phyloP scores from a whole-genome alignment of 2,113 vertebrate genomes.

The Dromiciops gliroides region DNA sequence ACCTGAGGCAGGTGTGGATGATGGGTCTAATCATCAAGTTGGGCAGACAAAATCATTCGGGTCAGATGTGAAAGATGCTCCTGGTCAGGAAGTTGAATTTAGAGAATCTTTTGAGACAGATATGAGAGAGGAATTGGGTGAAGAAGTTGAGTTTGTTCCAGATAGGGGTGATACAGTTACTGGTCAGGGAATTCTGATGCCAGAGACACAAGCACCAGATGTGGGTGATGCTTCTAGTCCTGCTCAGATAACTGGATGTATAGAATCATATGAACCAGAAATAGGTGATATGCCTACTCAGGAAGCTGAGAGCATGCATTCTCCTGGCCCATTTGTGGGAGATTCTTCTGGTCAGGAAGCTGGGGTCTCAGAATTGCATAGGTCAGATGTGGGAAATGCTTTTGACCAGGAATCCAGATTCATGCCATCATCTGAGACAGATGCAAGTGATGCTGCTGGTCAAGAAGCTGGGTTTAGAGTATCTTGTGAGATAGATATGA shows the following conservation, averaged over 20 bases:
- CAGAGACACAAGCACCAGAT: too few relatives aligned
- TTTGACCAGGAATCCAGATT: background rate
- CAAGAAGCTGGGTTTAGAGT: too few relatives aligned
- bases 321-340: background rate
- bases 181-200: too few relatives aligned
- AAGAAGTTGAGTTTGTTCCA: too few relatives aligned
- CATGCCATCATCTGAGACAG: background rate
- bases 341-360: background rate
- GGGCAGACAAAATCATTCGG: background rate
- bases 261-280: background rate
- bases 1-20: background rate
- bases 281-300: background rate
- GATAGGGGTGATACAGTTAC: too few relatives aligned
- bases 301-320: background rate
- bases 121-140: too few relatives aligned
- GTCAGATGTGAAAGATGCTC: background rate
- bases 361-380: rapidly evolving
- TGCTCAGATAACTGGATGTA: too few relatives aligned
- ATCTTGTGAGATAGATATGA: background rate
- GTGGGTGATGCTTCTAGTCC: too few relatives aligned
- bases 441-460: too few relatives aligned
- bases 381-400: background rate
- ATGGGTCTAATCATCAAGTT: background rate
- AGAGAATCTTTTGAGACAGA: background rate
- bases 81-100: background rate